phyloP scores from a whole-genome alignment of 1,140 invertebrate genomes.

The Goniozus legneri region DNA sequence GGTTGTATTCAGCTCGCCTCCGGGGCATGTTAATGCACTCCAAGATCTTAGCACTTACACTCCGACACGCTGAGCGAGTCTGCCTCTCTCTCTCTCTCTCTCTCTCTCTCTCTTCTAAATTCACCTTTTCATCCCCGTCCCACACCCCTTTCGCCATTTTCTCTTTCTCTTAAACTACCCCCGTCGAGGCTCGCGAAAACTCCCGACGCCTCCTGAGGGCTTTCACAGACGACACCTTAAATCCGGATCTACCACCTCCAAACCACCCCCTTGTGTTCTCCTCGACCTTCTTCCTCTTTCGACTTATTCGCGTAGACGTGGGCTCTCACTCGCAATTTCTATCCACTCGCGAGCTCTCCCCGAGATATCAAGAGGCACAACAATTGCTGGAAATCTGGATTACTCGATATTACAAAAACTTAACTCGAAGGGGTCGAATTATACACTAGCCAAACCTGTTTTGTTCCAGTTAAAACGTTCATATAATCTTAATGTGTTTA shows the following conservation, averaged over 20 bases:
- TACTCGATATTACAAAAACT: no score
- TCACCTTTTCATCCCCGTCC: conserved; percentile 28
- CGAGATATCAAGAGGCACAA: no score
- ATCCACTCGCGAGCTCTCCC: no score
- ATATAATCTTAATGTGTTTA: no score
- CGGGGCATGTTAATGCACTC: conserved; percentile 56
- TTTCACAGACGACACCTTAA: conserved; percentile 53
- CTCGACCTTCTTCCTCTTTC: conserved; percentile 1
- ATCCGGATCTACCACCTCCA: conserved; percentile 41
- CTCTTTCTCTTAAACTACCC: conserved; percentile 52
- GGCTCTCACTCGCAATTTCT: no score
- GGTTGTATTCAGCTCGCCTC: conserved; percentile 54
- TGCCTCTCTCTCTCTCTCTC: conserved; percentile 18
- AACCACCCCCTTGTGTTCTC: conserved; percentile 15
- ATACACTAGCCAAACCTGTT: no score
- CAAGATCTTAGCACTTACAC: conserved; percentile 57
- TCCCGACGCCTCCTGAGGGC: conserved; percentile 49
- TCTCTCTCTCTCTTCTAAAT: conserved; percentile 14
- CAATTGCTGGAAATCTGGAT: no score
- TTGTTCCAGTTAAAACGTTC: no score
- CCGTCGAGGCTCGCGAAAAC: conserved; percentile 27
- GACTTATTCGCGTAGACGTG: no score
- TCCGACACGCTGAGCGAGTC: conserved; percentile 48
- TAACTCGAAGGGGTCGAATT: no score
- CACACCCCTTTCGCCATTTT: no score